A percentile compares a stretch with the other conserved stretches of the same genome.
Conservation (phyloP, 2,113 vertebrate genomes). For the Dascyllus trimaculatus region DNA sequence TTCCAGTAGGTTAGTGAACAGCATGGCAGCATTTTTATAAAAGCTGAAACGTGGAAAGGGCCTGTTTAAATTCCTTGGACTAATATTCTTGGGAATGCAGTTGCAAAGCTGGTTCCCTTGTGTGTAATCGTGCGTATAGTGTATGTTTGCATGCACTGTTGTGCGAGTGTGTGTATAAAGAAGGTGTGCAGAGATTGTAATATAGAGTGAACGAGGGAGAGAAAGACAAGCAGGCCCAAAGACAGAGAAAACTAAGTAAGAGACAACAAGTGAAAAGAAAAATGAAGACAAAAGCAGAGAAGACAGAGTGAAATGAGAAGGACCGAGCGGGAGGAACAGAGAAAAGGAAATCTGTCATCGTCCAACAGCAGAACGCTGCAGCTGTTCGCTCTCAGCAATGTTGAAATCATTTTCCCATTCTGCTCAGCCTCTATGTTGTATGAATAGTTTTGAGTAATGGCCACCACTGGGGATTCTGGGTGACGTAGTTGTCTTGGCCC, state of each 20-base stretch:
- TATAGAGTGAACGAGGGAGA: background rate
- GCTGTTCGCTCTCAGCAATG: constrained; percentile 73
- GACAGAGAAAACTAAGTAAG: background rate
- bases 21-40: constrained; percentile 14
- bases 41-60: constrained; percentile 34
- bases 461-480: constrained; percentile 74
- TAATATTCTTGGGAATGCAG: constrained; percentile 60
- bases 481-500: constrained; percentile 70
- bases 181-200: background rate
- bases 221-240: constrained; percentile 2
- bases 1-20: constrained; percentile 7
- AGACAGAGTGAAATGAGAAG: constrained; percentile 4
- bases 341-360: constrained; percentile 59
- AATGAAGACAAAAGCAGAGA: constrained; percentile 6
- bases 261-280: constrained; percentile 11
- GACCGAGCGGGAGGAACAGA: constrained; percentile 17
- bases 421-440: constrained; percentile 35
- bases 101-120: constrained; percentile 41
- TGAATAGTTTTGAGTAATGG: constrained; percentile 65
- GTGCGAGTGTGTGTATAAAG: background rate
- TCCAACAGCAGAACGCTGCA: constrained; percentile 59
- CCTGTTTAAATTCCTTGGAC: constrained; percentile 49
- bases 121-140: constrained; percentile 31
- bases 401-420: constrained; percentile 68
- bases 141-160: background rate